phyloP scores from a whole-genome alignment of 1,140 invertebrate genomes.

The Bombus vancouverensis region DNA sequence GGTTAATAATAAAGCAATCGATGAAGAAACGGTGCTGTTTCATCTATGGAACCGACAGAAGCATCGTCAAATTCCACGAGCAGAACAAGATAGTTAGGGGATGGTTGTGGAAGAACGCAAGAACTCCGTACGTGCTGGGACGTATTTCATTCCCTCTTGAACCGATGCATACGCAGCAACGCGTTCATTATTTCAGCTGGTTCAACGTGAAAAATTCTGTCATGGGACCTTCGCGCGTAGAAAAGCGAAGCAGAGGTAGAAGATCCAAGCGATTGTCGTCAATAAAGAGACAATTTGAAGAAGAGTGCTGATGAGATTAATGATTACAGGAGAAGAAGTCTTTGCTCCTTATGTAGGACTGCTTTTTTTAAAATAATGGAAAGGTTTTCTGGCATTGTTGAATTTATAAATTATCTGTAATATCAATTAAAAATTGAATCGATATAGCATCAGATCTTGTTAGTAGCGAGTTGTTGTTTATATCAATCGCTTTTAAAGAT shows the following conservation, averaged over 20 bases:
- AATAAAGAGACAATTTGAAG: constrained; percentile 50
- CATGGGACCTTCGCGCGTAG: not conserved
- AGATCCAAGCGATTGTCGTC: constrained; percentile 27
- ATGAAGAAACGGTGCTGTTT: constrained; percentile 24
- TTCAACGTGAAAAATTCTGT: constrained; percentile 29
- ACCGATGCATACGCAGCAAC: constrained; percentile 53
- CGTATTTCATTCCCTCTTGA: constrained; percentile 18
- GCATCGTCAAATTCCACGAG: constrained; percentile 60
- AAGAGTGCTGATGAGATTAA: constrained; percentile 31
- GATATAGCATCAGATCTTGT: too few species aligned
- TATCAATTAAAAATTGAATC: not conserved
- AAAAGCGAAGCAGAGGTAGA: not conserved
- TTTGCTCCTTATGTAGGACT: not conserved
- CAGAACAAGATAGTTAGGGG: constrained; percentile 63
- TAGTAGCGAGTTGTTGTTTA: too few species aligned
- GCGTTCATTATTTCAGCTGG: constrained; percentile 54
- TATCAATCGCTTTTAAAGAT: too few species aligned
- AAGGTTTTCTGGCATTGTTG: not conserved
- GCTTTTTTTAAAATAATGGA: not conserved
- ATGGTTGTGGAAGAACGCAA: constrained; percentile 40
- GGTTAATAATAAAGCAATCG: constrained; percentile 44
- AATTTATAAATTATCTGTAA: not conserved
- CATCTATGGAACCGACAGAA: constrained; percentile 31
- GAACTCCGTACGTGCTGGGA: constrained; percentile 61
- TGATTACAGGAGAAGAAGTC: not conserved